Percentiles rank a stretch among this genome's conserved stretches.
Conservation (phyloP, 2,797 vertebrate genomes). For the Threskiornis aethiopicus region DNA sequence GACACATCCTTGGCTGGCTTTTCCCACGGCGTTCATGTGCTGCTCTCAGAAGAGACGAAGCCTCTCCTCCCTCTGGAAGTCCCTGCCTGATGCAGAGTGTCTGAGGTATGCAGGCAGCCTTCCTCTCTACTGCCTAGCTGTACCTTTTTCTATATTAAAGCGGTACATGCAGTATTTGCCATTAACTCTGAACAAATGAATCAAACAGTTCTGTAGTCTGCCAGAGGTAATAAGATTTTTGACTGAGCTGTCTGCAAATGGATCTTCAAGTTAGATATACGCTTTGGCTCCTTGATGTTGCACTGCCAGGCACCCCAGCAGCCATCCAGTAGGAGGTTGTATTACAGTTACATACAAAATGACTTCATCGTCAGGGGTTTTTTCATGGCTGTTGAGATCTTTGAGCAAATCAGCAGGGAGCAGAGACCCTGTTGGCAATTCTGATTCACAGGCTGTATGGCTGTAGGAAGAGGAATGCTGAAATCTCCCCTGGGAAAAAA, state of each 20-base stretch:
- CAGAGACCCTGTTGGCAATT: slow-evolving; percentile 6
- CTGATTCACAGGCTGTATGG: background rate
- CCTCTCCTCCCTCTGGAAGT: background rate
- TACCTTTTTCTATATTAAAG: background rate
- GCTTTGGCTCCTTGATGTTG: background rate
- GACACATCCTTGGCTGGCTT: background rate
- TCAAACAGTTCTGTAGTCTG: background rate
- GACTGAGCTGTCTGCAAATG: background rate
- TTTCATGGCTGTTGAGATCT: background rate
- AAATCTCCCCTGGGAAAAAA: background rate
- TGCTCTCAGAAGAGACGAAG: background rate
- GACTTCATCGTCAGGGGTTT: background rate
- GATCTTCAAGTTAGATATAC: background rate
- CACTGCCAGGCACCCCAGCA: background rate
- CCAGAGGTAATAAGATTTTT: background rate
- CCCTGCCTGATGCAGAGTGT: background rate
- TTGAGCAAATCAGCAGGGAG: slow-evolving; percentile 29
- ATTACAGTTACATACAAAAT: background rate
- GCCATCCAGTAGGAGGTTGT: slow-evolving; percentile 9
- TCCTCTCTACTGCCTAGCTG: background rate
- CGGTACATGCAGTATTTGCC: background rate
- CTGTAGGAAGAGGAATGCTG: background rate
- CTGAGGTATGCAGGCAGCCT: background rate
- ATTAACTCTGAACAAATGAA: background rate
- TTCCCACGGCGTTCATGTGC: rapidly evolving